These are phyloP conservation scores for Rachycentron canadum DNA, from an alignment of 2,797 vertebrate species.

Conservation along the genomic window DNA sequence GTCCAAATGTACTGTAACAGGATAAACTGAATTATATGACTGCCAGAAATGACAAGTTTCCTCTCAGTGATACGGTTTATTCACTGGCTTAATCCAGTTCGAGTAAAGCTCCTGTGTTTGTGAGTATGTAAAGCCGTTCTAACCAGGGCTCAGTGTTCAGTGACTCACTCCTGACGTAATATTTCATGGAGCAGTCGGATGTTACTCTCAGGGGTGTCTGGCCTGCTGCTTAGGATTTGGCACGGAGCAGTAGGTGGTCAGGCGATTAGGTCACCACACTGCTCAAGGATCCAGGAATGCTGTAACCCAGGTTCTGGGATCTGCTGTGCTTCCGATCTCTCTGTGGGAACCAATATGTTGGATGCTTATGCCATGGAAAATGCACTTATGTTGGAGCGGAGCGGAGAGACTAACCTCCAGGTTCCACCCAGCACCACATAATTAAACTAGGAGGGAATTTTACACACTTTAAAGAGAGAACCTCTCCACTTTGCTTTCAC, in stretches of 20 bases:
- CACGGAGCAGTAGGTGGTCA: constrained; percentile 76
- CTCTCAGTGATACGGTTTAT: constrained; percentile 43
- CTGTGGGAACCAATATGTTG: constrained; percentile 73
- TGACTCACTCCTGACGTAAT: constrained; percentile 82
- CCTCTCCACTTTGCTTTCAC: constrained; percentile 76
- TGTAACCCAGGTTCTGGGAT: constrained; percentile 72
- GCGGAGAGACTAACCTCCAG: constrained; percentile 66
- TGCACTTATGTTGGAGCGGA: constrained; percentile 63
- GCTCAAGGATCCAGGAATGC: constrained; percentile 74
- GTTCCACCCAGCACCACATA: constrained; percentile 81
- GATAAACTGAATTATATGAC: constrained; percentile 23
- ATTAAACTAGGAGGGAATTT: constrained; percentile 82
- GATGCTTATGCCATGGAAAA: constrained; percentile 73
- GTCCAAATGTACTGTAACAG: constrained; percentile 23
- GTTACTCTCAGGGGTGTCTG: constrained; percentile 74
- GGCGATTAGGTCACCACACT: constrained; percentile 79
- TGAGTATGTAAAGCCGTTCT: constrained; percentile 65
- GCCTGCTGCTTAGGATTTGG: constrained; percentile 76
- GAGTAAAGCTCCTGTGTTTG: constrained; percentile 65
- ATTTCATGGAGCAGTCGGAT: constrained; percentile 76
- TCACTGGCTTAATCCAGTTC: constrained; percentile 60
- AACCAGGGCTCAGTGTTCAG: constrained; percentile 53
- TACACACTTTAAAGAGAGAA: constrained; percentile 79
- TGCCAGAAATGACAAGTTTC: constrained; percentile 50
- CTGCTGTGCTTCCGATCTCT: constrained; percentile 68